A percentile compares a stretch with the other conserved stretches of the same genome.
Conservation (phyloP, 2,797 vertebrate genomes). For the Sebastes matsubarae region DNA sequence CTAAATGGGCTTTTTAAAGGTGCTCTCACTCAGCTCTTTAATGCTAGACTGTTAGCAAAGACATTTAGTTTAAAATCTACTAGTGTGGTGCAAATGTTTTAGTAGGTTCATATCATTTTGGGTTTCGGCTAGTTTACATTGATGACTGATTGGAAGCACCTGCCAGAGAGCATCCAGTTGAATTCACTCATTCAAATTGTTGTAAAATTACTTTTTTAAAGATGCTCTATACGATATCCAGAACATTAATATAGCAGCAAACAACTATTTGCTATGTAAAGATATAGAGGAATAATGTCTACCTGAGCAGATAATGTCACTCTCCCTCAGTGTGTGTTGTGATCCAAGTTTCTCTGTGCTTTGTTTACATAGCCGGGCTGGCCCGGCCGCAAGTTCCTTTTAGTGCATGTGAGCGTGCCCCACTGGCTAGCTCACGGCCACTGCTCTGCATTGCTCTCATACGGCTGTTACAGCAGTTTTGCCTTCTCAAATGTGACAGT, state of each 20-base stretch:
- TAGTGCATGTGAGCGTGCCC: no score
- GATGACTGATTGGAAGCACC: neutral
- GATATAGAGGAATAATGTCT: neutral
- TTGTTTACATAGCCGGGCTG: neutral
- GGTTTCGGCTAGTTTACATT: neutral
- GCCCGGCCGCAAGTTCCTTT: no score
- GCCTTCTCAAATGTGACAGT: no score
- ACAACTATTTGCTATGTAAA: neutral
- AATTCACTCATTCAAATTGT: neutral
- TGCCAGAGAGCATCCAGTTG: neutral
- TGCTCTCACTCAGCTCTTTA: neutral
- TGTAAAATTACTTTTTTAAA: neutral
- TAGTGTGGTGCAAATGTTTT: neutral
- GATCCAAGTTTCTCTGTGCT: neutral
- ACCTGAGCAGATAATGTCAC: neutral
- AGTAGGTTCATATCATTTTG: neutral
- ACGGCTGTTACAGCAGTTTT: neutral
- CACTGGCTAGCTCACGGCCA: neutral
- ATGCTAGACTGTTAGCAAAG: neutral
- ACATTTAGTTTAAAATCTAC: conserved; percentile 1
- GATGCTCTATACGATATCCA: no score
- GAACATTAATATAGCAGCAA: neutral
- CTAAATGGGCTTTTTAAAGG: neutral
- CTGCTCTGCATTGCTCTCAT: neutral
- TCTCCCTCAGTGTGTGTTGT: neutral